Conservation (phyloP, 2,797 vertebrate species). For the Anas georgica region DNA sequence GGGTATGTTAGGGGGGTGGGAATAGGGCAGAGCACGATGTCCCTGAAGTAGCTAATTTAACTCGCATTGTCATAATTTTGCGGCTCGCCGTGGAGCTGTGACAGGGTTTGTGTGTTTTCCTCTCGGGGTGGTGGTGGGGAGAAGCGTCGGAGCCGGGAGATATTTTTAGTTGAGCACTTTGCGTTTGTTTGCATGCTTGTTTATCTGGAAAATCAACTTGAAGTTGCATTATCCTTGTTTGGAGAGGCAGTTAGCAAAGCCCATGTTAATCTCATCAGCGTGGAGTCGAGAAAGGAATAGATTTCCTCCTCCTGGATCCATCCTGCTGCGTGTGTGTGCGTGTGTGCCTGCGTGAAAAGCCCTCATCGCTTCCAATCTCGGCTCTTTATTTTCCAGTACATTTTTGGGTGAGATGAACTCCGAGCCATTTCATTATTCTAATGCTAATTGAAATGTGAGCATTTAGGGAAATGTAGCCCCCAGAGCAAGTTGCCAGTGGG, state of each 20-base stretch:
- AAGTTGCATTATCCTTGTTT: conserved; percentile 69
- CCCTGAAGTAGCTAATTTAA: conserved; percentile 45
- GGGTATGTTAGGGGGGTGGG: neutral
- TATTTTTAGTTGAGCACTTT: conserved; percentile 69
- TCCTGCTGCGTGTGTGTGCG: neutral
- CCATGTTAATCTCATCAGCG: conserved; percentile 54
- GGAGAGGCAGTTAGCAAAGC: conserved; percentile 55
- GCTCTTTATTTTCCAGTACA: conserved; percentile 46
- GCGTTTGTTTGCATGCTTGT: conserved; percentile 67
- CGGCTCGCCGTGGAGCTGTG: neutral
- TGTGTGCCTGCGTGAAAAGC: neutral
- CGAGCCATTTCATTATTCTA: conserved; percentile 66
- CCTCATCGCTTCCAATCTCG: conserved; percentile 27
- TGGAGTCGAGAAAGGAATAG: conserved; percentile 23
- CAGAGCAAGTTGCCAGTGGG: conserved; percentile 63
- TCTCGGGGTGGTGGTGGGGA: conserved; percentile 23
- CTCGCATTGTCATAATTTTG: conserved; percentile 21
- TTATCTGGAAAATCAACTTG: conserved; percentile 70
- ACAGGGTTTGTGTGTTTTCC: conserved; percentile 14
- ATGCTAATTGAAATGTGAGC: conserved; percentile 71
- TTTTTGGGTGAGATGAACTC: conserved; percentile 59
- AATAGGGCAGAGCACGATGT: conserved; percentile 3
- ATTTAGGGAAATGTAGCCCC: conserved; percentile 63
- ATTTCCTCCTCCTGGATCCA: conserved; percentile 9
- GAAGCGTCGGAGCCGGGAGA: conserved; percentile 31